phyloP scores from a whole-genome alignment of 2,113 vertebrate genomes.

The Ptychochromis oligacanthus region DNA sequence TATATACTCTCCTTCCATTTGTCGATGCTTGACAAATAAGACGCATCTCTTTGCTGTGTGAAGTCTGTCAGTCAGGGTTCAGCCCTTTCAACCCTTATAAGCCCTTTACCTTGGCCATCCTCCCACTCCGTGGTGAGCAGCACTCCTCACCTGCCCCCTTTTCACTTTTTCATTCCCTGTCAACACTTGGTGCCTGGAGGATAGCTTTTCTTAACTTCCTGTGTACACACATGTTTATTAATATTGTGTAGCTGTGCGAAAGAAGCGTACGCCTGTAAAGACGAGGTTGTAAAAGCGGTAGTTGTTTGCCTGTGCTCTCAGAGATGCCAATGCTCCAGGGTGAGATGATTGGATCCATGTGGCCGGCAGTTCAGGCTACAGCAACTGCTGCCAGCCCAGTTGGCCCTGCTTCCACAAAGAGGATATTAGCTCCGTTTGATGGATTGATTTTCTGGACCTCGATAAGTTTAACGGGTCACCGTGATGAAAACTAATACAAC shows the following conservation, averaged over 20 bases:
- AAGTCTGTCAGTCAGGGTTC: constrained; percentile 9
- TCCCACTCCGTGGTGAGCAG: constrained; percentile 28
- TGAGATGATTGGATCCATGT: constrained; percentile 71
- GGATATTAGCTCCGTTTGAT: constrained; percentile 75
- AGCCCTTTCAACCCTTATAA: constrained; percentile 6
- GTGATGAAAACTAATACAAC: constrained; percentile 58
- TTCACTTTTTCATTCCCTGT: constrained; percentile 39
- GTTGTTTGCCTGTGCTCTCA: constrained; percentile 68
- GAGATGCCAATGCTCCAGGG: constrained; percentile 74
- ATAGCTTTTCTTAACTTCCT: constrained; percentile 51
- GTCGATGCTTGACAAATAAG: constrained; percentile 1
- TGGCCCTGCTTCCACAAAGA: constrained; percentile 69
- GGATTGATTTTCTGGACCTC: constrained; percentile 62
- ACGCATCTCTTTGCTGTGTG: constrained; percentile 1
- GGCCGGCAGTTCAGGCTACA: constrained; percentile 63
- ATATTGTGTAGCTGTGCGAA: constrained; percentile 63
- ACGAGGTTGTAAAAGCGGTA: constrained; percentile 65
- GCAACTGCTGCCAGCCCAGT: constrained; percentile 76
- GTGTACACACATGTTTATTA: constrained; percentile 65
- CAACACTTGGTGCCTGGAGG: constrained; percentile 52
- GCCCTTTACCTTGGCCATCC: constrained; percentile 25
- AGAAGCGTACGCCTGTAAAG: constrained; percentile 55
- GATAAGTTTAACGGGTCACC: constrained; percentile 55
- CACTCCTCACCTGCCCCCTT: constrained; percentile 54
- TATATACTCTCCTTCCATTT: too few relatives aligned